Evolutionary conservation across 1,140 invertebrate genomes (phyloP).

Genomic region (Micrasema minimum): DNA sequence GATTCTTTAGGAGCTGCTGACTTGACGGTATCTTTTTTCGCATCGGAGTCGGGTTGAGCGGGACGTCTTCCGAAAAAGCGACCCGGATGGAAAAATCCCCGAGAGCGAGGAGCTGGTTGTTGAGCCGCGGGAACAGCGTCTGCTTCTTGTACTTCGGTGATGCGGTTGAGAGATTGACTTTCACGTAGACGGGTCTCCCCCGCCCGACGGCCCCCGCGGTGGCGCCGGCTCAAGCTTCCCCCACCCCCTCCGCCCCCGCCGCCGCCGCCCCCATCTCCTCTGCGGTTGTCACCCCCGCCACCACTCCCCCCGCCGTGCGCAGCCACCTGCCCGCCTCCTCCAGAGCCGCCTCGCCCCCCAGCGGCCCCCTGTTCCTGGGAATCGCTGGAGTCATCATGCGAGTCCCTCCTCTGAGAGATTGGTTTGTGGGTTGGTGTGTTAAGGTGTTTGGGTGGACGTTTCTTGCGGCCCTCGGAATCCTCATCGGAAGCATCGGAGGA

Average conservation of each 20-base stretch:
- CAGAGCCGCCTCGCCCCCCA: constrained; percentile 62
- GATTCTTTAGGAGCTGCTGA: constrained; percentile 51
- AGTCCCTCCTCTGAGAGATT: constrained; percentile 72
- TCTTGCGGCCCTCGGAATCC: constrained; percentile 85
- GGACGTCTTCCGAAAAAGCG: constrained; percentile 56
- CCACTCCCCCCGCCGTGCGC: constrained; percentile 33
- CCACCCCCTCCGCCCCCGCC: constrained; percentile 57
- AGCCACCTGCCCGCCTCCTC: constrained; percentile 55
- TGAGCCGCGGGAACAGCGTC: constrained; percentile 51
- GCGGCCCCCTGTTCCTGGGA: constrained; percentile 74
- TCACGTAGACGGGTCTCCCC: constrained; percentile 78
- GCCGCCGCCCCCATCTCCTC: constrained; percentile 54
- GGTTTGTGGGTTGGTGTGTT: constrained; percentile 69
- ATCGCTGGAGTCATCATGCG: constrained; percentile 82
- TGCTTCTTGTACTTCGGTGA: constrained; percentile 81
- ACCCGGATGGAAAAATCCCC: constrained; percentile 48
- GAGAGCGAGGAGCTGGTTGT: constrained; percentile 31
- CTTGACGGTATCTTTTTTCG: constrained; percentile 58
- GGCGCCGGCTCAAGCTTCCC: constrained; percentile 58
- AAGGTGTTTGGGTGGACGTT: constrained; percentile 78
- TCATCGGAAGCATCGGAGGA: constrained; percentile 92
- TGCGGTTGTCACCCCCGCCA: constrained; percentile 46
- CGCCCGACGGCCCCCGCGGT: constrained; percentile 68
- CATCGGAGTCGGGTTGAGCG: constrained; percentile 54
- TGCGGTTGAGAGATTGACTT: constrained; percentile 83